Conservation (phyloP, 2,888 invertebrate genomes). For the Teleiodes luculella region DNA sequence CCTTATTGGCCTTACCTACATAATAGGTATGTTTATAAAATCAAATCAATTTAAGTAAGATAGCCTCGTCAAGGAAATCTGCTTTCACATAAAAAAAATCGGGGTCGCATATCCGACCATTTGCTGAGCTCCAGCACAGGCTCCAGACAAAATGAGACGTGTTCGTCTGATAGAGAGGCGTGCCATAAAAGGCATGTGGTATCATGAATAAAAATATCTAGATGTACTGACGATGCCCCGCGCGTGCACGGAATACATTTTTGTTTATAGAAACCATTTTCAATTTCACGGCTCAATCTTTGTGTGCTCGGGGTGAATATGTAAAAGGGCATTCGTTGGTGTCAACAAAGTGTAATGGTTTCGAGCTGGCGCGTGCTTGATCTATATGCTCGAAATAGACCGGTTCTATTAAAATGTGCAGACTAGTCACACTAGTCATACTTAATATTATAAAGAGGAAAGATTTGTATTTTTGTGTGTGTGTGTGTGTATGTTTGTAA, state of each 20-base stretch:
- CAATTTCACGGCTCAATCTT: slow-evolving; percentile 78
- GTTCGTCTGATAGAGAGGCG: slow-evolving; percentile 7
- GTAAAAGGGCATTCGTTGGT: slow-evolving; percentile 74
- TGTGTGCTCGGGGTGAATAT: slow-evolving; percentile 75
- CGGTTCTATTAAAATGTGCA: slow-evolving; percentile 37
- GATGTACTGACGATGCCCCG: slow-evolving; percentile 34
- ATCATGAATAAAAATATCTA: slow-evolving; percentile 39
- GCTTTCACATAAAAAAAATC: not conserved
- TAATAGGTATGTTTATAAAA: not conserved
- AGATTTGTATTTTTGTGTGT: too few relatives aligned
- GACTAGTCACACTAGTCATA: too few relatives aligned
- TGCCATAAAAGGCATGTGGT: slow-evolving; percentile 24
- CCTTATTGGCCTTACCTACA: too few relatives aligned
- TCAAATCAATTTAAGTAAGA: not conserved
- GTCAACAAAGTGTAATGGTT: slow-evolving; percentile 76
- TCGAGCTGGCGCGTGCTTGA: slow-evolving; percentile 66
- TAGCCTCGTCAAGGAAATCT: not conserved
- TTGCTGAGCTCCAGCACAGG: not conserved
- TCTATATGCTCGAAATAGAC: slow-evolving; percentile 61
- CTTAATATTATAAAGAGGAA: too few relatives aligned
- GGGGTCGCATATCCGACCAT: not conserved
- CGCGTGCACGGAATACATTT: slow-evolving; percentile 71
- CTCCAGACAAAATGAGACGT: not conserved
- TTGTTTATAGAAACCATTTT: slow-evolving; percentile 76
- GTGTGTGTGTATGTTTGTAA: too few relatives aligned